Base-by-base conservation (phyloP, 2,888 invertebrate genomes). In the Campoplex nolae region DNA sequence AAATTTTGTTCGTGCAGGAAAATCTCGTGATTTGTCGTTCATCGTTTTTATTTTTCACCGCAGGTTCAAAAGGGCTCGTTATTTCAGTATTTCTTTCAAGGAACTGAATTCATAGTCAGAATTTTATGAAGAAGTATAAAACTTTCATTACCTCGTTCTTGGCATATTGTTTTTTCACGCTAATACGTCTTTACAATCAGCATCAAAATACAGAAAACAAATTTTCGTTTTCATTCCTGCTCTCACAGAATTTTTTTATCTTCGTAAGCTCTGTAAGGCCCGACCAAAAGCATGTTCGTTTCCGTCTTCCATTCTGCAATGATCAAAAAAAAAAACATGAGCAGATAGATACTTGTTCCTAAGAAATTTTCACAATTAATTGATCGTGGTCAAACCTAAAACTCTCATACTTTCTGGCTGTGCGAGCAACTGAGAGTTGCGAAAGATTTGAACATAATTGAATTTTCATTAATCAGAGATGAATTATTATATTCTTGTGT, bases 231-330 rank as follows among this genome's bases (percentile, higher is more conserved):
- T 74, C 18, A 8, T 74, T 6, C 35, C 35, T 38, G 2, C 4
- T 74, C 9, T 8, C 16, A 16, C 28, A 23, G 45, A 18, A 58
- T 32, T 16, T 4, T 42, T 16, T 65, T 42, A 48, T 88, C 88
- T 90, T 90, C 91, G 83, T 84, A 82, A 70, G 90, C 90, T 88
- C 96, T 95, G 96, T 96, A 97, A 91, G 96, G 96, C 75, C 96
- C 96, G 3, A 96, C 95, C 75, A 95, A 93, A 38, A 97, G 90
- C 38, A 96, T 94, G 93, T 96, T 96, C 86, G 95, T 95, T 74
- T 95, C 95, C 28, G 95, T 93, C 77, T 95, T 94, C 97, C 97
- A 97, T 73, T 96, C 96, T 97, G 91, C 65, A 93, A 92, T 85
- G 62, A 11, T 9, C n/a, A n/a, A 83, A 78, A 85, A 77, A 54